phyloP scores from a whole-genome alignment of 2,113 vertebrate genomes.

The Bubo bubo region DNA sequence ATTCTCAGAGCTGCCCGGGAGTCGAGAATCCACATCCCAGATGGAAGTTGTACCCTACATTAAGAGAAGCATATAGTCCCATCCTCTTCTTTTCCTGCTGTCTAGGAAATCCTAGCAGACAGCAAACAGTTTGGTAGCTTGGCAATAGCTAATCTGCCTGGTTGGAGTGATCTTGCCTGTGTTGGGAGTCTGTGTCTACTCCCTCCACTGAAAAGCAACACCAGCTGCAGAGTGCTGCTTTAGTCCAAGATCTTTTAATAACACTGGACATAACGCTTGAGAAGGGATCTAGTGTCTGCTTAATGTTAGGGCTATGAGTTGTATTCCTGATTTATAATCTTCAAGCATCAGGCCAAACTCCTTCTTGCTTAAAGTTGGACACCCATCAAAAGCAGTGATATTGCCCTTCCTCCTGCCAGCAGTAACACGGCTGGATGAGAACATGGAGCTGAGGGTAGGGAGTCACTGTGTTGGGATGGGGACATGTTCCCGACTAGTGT shows the following conservation, averaged over 20 bases:
- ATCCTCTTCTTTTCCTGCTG: neutral
- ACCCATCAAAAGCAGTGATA: neutral
- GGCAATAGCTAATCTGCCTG: neutral
- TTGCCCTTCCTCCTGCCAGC: neutral
- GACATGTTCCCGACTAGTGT: neutral
- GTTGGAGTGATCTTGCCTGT: accelerated
- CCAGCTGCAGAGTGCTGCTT: neutral
- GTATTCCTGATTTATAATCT: neutral
- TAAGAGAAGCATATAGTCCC: neutral
- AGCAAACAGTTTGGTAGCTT: neutral
- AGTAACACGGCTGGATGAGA: neutral
- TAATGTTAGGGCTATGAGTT: neutral
- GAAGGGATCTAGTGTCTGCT: neutral
- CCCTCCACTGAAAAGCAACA: neutral
- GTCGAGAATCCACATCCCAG: neutral
- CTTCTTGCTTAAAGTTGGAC: neutral
- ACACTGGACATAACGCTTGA: neutral
- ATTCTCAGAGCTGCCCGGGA: neutral
- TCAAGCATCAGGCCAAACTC: neutral
- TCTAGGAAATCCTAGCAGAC: constrained; percentile 8
- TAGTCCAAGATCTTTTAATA: neutral
- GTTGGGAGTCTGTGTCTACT: neutral
- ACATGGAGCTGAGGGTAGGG: neutral
- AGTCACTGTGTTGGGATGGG: neutral
- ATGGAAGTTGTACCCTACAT: neutral